Base-by-base conservation (phyloP, 53 echinoderm and acorn worm genomes). In the Paelopatides confundens region DNA sequence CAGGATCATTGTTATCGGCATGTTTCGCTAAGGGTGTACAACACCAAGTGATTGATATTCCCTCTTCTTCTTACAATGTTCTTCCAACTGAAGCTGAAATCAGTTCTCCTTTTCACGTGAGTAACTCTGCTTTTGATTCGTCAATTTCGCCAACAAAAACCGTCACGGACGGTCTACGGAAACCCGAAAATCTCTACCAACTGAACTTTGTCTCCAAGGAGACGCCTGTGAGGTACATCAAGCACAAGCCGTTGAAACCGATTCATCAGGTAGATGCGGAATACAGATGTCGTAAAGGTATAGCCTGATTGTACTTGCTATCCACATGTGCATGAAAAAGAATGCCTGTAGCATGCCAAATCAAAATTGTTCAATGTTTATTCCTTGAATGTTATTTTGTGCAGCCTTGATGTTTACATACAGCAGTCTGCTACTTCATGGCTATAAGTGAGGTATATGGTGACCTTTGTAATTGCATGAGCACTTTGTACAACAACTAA, bases 181-280 rank as follows among this genome's bases (percentile, higher is more conserved):
- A 33, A 33, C 50, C 33, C 28, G 79, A 31, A 31, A 52, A 12
- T 17, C 31, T 79, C 30, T 29, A 24, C n/a, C 68, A 30, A 67
- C 68, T 67, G 68, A 67, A 35, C 68, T 67, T 67, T 35, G 35
- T 67, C 31, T 67, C 68, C 68, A 31, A 91, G 10, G 74, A 90
- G 77, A 63, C 86, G 2, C 94, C 95, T 68, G 90, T 94, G 63
- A 89, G 66, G 64, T 95, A 95, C 89, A 89, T 96, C 81, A 90
- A 91, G 62, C 94, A 99, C 62, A 90, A 85, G 62, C 99, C 99
- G 0, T 81, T 99, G 82, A 99, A 99, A 48, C 99, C 99, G 18
- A 99, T 99, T 39, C 94, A 89, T 63, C 89, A 92, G 51, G 99
- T 99, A 33, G 99, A 99, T 83, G 95, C 92, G 7, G 99, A 99